A percentile compares a stretch with the other conserved stretches of the same genome.
Evolutionary conservation across 2,797 vertebrate species (phyloP).

Genomic region (Chiroxiphia lanceolata): DNA sequence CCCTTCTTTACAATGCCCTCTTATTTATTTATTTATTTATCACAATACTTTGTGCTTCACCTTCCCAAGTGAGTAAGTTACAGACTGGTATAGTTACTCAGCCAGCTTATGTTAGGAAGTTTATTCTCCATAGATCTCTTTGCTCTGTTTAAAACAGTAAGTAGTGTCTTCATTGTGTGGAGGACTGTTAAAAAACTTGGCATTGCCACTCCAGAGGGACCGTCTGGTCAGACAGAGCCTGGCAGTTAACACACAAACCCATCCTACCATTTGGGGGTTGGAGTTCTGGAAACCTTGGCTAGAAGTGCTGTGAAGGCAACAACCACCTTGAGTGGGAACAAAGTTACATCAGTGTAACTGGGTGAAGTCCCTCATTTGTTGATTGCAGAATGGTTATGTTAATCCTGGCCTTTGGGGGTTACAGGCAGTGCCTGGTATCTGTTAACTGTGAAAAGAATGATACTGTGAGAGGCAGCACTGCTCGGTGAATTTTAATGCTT

Average conservation of each 20-base stretch:
- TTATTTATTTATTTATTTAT: not conserved
- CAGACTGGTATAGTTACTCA: not conserved
- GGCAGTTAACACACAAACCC: not conserved
- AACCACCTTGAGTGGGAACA: not conserved
- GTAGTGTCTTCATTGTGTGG: not conserved
- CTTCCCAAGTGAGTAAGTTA: not conserved
- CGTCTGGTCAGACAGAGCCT: not conserved
- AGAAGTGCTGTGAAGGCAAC: not conserved
- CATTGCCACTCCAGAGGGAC: not conserved
- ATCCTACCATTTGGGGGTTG: rapidly evolving
- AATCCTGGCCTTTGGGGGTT: not conserved
- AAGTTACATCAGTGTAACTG: not conserved
- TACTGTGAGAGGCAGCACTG: rapidly evolving
- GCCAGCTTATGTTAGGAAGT: not conserved
- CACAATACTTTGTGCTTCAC: not conserved
- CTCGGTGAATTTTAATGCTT: not conserved
- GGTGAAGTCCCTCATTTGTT: not conserved
- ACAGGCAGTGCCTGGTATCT: not conserved
- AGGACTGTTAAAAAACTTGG: not conserved
- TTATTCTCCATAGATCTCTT: not conserved
- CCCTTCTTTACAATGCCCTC: not conserved
- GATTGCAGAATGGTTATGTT: not conserved
- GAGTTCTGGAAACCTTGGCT: not conserved
- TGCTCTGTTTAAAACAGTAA: not conserved
- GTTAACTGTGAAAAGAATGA: not conserved